Evolutionary conservation across 1,140 invertebrate species (phyloP).

Genomic region (Stenopsyche tienmushanensis): DNA sequence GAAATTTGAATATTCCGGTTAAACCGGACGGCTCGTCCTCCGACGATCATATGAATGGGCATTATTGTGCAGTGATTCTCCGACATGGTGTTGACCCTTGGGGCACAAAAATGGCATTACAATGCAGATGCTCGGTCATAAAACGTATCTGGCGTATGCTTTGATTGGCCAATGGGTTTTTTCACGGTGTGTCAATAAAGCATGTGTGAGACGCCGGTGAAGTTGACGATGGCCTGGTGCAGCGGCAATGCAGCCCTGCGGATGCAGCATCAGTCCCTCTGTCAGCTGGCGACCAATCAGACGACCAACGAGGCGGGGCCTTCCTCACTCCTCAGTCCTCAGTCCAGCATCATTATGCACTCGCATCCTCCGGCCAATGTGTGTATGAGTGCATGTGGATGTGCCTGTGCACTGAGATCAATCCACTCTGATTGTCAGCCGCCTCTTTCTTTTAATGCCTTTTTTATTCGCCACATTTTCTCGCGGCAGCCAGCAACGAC

Average conservation of each 20-base stretch:
- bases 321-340: neutral
- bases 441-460: neutral
- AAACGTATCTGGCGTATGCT: no score
- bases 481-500: no score
- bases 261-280: constrained; percentile 7
- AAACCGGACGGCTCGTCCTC: no score
- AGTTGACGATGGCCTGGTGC: neutral
- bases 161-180: neutral
- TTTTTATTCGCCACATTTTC: no score
- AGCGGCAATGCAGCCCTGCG: constrained; percentile 4
- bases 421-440: neutral
- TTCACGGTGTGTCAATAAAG: neutral
- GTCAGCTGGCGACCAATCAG: constrained; percentile 10
- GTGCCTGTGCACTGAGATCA: neutral
- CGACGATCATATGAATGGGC: no score
- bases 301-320: neutral
- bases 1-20: no score
- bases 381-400: neutral
- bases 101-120: no score
- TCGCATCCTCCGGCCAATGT: neutral
- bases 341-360: constrained; percentile 12
- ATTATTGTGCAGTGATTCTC: no score
- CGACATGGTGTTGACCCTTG: no score
- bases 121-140: no score
- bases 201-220: neutral